Base-by-base conservation (phyloP, 2,888 invertebrate species). In the Heliconius charithonia region DNA sequence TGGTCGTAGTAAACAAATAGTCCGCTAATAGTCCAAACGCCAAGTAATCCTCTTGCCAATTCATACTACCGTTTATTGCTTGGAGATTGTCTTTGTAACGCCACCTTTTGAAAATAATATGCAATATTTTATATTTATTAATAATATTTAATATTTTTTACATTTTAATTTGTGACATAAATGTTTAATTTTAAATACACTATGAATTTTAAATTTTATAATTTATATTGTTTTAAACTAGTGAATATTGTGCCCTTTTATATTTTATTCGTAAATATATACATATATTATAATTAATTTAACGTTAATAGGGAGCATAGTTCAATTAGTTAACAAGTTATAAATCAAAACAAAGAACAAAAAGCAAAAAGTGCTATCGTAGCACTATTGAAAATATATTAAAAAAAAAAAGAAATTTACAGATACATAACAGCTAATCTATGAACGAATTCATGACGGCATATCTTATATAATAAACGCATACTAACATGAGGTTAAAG, bases 1-100 rank as follows among this genome's bases (percentile, higher is more conserved):
- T 94, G 78, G 94, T 93, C 0, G 93, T 91, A 69, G 91, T 92
- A 84, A 95, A 91, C 71, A 95, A 83, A 77, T 95, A 95, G 86
- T 95, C 95, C 0, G 94, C 94, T 0, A 95, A 86, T 0, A 95
- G 84, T n/a, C 87, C 88, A 86, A 95, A 95, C 0, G 93, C 90
- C 0, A 95, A 84, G 82, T 93, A 92, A 82, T 95, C 94, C 79
- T 93, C 90, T 79, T 95, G 94, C 95, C 95, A 95, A 85, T 93
- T 94, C 95, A 95, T 95, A 81, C 95, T 95, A 79, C 95, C 95
- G 87, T 95, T 95, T 2, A 95, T 71, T 0, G 93, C 91, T 89
- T 95, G 95, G 0, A 95, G 87, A 82, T 95, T 95, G 85, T 95
- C 95, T 80, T 93, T 91, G 89, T 95, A 95, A 22, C 93, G 94